Evolutionary conservation across 92 coral and sea anemone species (phyloP).

Genomic region (Bergia sp.): DNA sequence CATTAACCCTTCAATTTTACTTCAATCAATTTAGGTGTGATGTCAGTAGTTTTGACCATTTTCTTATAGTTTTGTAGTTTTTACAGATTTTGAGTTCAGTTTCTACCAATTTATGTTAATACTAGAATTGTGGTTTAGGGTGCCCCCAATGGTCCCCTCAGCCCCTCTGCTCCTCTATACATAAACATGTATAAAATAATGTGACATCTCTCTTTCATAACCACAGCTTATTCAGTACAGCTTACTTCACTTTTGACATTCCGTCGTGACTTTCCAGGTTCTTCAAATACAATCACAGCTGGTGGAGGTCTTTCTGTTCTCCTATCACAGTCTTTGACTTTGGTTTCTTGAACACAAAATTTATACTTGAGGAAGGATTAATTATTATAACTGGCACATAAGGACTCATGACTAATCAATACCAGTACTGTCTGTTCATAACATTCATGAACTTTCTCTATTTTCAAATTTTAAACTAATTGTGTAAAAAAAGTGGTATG

Average conservation of each 20-base stretch:
- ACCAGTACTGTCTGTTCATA: no score
- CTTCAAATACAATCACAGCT: slow-evolving; percentile 84
- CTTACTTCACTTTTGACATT: slow-evolving; percentile 8
- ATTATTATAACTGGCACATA: neutral
- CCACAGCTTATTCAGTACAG: neutral
- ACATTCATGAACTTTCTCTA: no score
- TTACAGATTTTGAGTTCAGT: no score
- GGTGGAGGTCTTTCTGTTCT: slow-evolving; percentile 64
- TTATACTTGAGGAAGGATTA: neutral
- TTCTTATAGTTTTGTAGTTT: no score
- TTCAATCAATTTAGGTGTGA: no score
- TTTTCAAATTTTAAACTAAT: no score
- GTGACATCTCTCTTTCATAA: neutral
- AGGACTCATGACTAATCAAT: neutral
- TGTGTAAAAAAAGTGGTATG: no score
- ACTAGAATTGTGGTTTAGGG: neutral
- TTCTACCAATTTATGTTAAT: no score
- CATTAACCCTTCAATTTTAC: no score
- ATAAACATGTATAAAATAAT: neutral
- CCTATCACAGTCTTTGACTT: neutral
- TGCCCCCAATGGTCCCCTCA: neutral
- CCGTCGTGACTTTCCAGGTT: slow-evolving; percentile 68
- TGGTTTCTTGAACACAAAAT: neutral
- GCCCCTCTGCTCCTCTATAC: neutral
- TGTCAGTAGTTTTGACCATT: no score